phyloP scores from a whole-genome alignment of 2,797 vertebrate species.

The Clarias fuscus region DNA sequence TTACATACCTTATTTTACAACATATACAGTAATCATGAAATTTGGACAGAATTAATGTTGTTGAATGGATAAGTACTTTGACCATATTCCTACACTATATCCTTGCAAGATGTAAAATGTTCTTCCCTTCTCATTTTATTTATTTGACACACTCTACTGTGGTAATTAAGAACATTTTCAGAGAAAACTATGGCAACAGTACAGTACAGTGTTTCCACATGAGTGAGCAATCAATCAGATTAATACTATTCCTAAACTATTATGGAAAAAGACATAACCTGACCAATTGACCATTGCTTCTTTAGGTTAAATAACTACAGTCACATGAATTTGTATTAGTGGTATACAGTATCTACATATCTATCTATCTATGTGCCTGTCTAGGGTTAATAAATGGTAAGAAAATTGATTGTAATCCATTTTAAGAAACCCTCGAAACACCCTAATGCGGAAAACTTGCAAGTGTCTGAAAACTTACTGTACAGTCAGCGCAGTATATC shows the following conservation, averaged over 20 bases:
- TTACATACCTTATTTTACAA: background rate
- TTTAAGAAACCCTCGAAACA: no score
- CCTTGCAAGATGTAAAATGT: background rate
- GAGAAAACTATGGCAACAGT: slow-evolving; percentile 10
- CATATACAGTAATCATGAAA: background rate
- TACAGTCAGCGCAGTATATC: no score
- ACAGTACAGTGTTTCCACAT: slow-evolving; percentile 16
- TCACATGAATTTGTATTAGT: background rate
- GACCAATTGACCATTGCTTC: background rate
- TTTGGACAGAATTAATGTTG: background rate
- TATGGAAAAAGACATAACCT: background rate
- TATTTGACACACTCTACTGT: background rate
- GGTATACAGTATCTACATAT: no score
- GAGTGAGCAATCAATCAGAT: slow-evolving; percentile 12
- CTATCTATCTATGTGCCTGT: no score
- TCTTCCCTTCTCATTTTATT: background rate
- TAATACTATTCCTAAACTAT: slow-evolving; percentile 19
- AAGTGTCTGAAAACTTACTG: no score
- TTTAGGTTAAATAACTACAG: background rate
- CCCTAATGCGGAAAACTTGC: no score
- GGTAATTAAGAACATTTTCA: slow-evolving; percentile 16
- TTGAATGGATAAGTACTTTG: slow-evolving; percentile 3
- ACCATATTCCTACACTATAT: background rate
- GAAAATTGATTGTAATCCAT: no score
- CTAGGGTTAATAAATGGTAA: no score